Percentiles rank a stretch among this genome's conserved stretches.
Conservation (phyloP, 2,797 vertebrate species). For the Chloroceryle amazona region DNA sequence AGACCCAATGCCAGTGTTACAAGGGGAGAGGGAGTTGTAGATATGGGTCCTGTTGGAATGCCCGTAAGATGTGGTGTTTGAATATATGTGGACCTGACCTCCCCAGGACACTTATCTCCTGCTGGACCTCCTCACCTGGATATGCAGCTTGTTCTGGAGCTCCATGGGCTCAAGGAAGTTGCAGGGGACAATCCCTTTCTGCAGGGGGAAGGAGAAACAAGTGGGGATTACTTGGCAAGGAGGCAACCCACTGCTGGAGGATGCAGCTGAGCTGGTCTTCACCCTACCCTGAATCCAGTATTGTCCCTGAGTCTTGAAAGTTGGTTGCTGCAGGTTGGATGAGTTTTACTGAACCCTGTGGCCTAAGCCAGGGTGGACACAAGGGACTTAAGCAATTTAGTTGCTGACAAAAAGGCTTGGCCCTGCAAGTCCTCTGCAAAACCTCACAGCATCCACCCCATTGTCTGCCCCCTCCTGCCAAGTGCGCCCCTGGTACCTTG, state of each 20-base stretch:
- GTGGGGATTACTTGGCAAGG: background rate
- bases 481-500: slow-evolving; percentile 80
- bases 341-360: background rate
- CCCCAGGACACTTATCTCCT: background rate
- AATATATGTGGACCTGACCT: background rate
- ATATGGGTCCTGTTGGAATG: background rate
- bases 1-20: background rate
- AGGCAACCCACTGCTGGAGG: background rate
- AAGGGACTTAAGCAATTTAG: background rate
- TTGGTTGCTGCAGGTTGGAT: background rate
- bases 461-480: background rate
- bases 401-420: background rate
- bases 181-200: slow-evolving; percentile 95
- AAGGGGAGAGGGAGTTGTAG: background rate
- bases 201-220: background rate
- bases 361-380: background rate
- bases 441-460: accelerated
- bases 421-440: background rate
- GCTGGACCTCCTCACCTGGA: slow-evolving; percentile 57
- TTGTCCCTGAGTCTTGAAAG: background rate
- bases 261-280: background rate
- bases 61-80: background rate
- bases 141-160: slow-evolving; percentile 79
- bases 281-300: background rate
- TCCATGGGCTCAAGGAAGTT: slow-evolving; percentile 93